phyloP scores from a whole-genome alignment of 2,113 vertebrate species.

The Mormyrus lacerda region DNA sequence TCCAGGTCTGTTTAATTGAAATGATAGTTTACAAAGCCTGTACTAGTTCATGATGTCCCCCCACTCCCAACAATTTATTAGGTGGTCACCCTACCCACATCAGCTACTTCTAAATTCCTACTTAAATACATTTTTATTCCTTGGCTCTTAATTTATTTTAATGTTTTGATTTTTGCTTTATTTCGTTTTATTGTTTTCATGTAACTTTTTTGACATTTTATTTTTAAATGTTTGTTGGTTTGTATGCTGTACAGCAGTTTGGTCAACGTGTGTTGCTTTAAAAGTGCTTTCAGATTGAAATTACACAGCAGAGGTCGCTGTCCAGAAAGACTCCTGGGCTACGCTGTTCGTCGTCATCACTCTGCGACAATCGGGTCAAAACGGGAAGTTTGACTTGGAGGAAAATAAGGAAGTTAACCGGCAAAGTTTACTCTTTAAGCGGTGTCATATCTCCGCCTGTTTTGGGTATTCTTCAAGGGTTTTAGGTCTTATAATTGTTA shows the following conservation, averaged over 20 bases:
- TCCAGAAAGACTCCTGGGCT: background rate
- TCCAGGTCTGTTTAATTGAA: no score
- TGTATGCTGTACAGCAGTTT: background rate
- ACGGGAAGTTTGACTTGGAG: background rate
- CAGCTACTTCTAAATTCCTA: no score
- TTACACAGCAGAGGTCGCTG: constrained; percentile 13
- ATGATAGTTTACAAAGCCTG: no score
- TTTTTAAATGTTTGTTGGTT: background rate
- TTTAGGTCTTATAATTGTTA: background rate
- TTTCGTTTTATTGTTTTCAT: background rate
- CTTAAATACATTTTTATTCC: background rate
- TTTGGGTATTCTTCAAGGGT: background rate
- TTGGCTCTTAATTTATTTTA: background rate
- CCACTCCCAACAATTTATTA: no score
- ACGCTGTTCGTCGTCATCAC: background rate
- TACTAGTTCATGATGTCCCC: no score
- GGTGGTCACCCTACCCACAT: no score
- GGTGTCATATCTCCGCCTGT: background rate
- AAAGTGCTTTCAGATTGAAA: background rate
- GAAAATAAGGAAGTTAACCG: constrained; percentile 12
- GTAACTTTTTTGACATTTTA: background rate
- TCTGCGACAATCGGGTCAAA: constrained; percentile 7
- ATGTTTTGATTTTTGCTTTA: background rate
- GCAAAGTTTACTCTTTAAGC: background rate
- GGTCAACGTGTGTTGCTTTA: background rate